Conservation (phyloP, 1,140 invertebrate species). For the Araneus ventricosus region DNA sequence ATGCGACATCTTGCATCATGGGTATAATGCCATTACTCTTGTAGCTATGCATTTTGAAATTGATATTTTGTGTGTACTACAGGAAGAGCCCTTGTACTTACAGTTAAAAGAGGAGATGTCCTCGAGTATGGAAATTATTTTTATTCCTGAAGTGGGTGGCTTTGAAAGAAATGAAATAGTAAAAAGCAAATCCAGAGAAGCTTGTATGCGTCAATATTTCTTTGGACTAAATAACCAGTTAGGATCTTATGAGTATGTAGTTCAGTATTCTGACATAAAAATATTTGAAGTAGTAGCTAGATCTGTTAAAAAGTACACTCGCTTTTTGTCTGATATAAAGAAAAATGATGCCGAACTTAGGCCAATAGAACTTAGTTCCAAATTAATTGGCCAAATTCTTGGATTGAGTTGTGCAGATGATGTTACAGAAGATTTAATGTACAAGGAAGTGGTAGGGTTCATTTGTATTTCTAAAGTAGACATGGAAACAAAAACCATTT, state of each 20-base stretch:
- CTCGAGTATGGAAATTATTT: slow-evolving; percentile 94
- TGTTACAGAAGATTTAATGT: slow-evolving; percentile 88
- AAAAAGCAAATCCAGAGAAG: slow-evolving; percentile 89
- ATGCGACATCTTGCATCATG: slow-evolving; percentile 81
- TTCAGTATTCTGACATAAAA: slow-evolving; percentile 91
- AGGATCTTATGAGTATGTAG: slow-evolving; percentile 94
- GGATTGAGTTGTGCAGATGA: slow-evolving; percentile 86
- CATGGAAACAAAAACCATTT: slow-evolving; percentile 90
- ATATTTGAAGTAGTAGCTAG: slow-evolving; percentile 97
- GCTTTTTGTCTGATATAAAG: background rate
- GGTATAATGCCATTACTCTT: slow-evolving; percentile 92
- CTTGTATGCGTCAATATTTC: slow-evolving; percentile 94
- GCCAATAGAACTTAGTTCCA: slow-evolving; percentile 80
- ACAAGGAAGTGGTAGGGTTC: slow-evolving; percentile 93
- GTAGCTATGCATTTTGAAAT: slow-evolving; percentile 98
- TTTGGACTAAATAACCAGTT: no score
- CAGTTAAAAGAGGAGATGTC: slow-evolving; percentile 96
- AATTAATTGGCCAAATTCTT: slow-evolving; percentile 91
- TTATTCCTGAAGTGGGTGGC: slow-evolving; percentile 97
- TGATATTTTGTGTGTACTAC: slow-evolving; percentile 95
- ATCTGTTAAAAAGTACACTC: slow-evolving; percentile 84
- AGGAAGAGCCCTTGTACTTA: slow-evolving; percentile 97
- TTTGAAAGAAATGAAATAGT: slow-evolving; percentile 89
- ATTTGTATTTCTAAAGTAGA: slow-evolving; percentile 91
- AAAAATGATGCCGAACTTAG: slow-evolving; percentile 76